Evolutionary conservation across 2,888 invertebrate species (phyloP).

Genomic region (Lepidochrysops patricia): DNA sequence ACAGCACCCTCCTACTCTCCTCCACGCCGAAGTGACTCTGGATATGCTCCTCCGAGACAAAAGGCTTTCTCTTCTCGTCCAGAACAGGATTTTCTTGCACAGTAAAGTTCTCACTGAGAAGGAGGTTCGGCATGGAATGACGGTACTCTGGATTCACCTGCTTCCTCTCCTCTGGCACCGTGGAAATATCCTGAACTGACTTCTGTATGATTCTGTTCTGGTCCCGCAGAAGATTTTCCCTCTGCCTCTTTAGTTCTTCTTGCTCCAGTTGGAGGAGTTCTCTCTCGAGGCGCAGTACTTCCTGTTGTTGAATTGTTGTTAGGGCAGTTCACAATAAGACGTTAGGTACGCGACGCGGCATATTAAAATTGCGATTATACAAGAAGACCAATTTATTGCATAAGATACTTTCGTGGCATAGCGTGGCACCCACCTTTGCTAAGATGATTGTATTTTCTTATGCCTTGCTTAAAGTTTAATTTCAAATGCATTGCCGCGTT

Average conservation of each 20-base stretch:
- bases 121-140: constrained; percentile 68
- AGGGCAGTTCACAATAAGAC: no score
- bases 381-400: no score
- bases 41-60: constrained; percentile 64
- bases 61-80: constrained; percentile 58
- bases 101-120: constrained; percentile 47
- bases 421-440: no score
- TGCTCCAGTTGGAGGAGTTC: constrained; percentile 85
- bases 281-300: constrained; percentile 85
- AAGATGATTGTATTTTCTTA: no score
- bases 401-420: no score
- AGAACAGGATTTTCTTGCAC: constrained; percentile 40
- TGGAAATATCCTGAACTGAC: constrained; percentile 78
- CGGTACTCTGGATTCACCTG: constrained; percentile 44
- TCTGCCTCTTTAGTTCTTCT: constrained; percentile 83
- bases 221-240: constrained; percentile 81
- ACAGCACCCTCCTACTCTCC: constrained; percentile 55
- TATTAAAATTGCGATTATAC: no score
- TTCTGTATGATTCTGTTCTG: constrained; percentile 75
- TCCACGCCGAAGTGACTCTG: constrained; percentile 65
- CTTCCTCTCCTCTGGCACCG: constrained; percentile 42
- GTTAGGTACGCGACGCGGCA: no score
- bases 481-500: no score
- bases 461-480: no score
- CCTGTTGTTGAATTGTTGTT: constrained; percentile 46